Evolutionary conservation across 1,140 invertebrate species (phyloP).

Genomic region (Matsumurasca onukii): DNA sequence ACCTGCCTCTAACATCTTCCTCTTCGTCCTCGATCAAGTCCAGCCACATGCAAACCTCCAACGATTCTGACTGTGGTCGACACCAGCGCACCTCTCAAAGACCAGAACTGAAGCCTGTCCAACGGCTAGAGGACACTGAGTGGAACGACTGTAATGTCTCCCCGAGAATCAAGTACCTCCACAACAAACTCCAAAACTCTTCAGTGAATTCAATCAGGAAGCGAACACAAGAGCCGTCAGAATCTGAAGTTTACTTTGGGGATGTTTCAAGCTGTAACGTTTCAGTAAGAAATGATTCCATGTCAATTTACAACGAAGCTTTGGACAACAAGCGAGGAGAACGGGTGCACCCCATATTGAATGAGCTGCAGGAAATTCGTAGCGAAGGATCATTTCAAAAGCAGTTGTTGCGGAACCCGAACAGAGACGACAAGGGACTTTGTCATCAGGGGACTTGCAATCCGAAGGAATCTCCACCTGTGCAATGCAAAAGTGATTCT

Average conservation of each 20-base stretch:
- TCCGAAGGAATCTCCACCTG: background rate
- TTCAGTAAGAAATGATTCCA: constrained; percentile 60
- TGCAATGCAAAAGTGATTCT: no score
- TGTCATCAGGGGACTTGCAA: background rate
- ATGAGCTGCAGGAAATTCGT: background rate
- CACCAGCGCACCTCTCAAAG: no score
- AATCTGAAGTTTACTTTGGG: constrained; percentile 80
- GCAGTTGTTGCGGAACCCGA: background rate
- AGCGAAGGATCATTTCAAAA: background rate
- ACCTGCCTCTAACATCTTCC: constrained; percentile 20
- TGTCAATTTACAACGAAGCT: constrained; percentile 42
- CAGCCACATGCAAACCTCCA: constrained; percentile 1
- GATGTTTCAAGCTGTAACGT: constrained; percentile 83
- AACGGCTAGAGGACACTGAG: no score
- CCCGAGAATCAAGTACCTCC: constrained; percentile 33
- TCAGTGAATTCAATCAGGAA: constrained; percentile 36
- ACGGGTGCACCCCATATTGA: background rate
- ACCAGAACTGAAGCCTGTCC: background rate
- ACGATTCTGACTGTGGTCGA: background rate
- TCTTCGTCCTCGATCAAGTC: constrained; percentile 35
- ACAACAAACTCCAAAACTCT: constrained; percentile 27
- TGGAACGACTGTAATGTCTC: constrained; percentile 11
- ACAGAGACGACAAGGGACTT: background rate
- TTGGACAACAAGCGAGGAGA: constrained; percentile 29
- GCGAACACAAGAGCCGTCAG: constrained; percentile 50